Evolutionary conservation across 2,888 invertebrate species (phyloP), one percentile per base, ranked within the genome.

Genomic region (Exocentrus adspersus): DNA sequence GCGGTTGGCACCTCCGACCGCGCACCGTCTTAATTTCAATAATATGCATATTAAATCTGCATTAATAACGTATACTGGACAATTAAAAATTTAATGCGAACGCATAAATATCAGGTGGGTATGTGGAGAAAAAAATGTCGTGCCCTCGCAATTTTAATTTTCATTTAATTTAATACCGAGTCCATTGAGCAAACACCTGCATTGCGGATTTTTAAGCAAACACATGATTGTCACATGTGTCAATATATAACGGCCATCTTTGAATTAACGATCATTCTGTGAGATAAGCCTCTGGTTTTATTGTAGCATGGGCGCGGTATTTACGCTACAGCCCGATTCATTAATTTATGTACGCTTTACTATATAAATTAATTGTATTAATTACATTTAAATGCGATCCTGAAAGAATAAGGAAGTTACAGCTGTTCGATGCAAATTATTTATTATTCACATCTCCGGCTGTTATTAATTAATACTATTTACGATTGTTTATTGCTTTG

Each of bases 101-200:
- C 46, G 21, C 57, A 57, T 57, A 62, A 62, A 56, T 43, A 68
- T 61, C 63, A 65, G 45, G 68, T 69, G 62, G 62, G 64, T 61
- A 64, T 61, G 50, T 24, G 46, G 45, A 24, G 56, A 20, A 60
- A 56, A 64, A 68, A 65, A 67, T 70, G 64, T 60, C 56, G 64
- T 68, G 67, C 71, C 71, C 70, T 72, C 73, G 71, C 75, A 69
- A 62, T 72, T 71, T 72, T 74, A 72, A 73, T 73, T 70, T 70
- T 68, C 67, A 68, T 73, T 67, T 70, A 71, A 65, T 68, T 71
- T 64, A 32, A 70, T 70, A 68, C 63, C 60, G 64, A 68, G 66
- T 66, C 65, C 62, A 70, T 67, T 62, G 60, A 42, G 62, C 52
- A 58, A 63, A 70, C 70, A 70, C 70, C 70, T 70, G 70, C 70